Percentiles rank a stretch among this genome's conserved stretches.
phyloP scores from a whole-genome alignment of 2,113 vertebrate species.

The Plecotus auritus region DNA sequence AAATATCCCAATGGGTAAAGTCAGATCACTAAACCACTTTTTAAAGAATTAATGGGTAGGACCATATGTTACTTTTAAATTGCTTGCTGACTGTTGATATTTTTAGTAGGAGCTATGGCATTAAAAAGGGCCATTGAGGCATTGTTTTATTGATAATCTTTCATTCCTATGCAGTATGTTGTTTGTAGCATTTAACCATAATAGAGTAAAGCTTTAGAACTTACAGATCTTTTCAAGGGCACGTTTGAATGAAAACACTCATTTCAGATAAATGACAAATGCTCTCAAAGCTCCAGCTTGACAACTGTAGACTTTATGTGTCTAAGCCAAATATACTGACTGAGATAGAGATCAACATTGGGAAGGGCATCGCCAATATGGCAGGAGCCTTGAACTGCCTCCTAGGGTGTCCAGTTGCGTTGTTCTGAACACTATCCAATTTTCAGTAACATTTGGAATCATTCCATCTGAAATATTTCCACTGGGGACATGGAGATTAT shows the following conservation, averaged over 20 bases:
- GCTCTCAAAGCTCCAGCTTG: not conserved
- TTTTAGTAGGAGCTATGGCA: not conserved
- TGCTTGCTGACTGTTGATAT: not conserved
- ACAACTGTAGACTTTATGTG: not conserved
- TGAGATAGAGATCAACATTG: not conserved
- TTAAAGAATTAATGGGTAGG: not conserved
- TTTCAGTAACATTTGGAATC: not conserved
- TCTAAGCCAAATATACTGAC: not conserved
- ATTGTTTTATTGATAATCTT: slow-evolving; percentile 5
- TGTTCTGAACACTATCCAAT: not conserved
- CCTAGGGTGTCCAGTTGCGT: not conserved
- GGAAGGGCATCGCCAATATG: not conserved
- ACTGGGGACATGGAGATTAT: not conserved
- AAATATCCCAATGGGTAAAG: not conserved
- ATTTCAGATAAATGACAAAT: not conserved
- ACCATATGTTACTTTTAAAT: not conserved
- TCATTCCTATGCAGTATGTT: not conserved
- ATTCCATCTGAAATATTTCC: not conserved
- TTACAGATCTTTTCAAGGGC: not conserved
- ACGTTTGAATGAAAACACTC: slow-evolving; percentile 32
- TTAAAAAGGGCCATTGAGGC: not conserved
- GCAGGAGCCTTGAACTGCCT: not conserved
- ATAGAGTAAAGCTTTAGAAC: not conserved
- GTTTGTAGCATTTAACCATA: not conserved
- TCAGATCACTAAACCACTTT: not conserved